These are phyloP conservation scores for Cataglyphis cursor DNA, from an alignment of 2,888 invertebrate species.

Conservation along the genomic window DNA sequence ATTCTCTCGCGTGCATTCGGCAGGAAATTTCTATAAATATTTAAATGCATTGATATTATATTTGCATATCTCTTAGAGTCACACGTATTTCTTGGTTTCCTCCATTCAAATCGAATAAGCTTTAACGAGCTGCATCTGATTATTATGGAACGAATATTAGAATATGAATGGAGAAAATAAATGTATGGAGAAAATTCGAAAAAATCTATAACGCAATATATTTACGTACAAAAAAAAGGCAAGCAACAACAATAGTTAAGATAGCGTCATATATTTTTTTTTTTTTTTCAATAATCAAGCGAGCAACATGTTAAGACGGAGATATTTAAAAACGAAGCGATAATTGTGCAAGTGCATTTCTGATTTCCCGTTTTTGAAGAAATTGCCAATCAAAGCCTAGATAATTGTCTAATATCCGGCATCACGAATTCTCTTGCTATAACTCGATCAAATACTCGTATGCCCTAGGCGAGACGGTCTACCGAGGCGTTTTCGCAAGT, in stretches of 20 bases:
- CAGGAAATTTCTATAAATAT: conserved; percentile 12
- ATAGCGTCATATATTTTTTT: neutral
- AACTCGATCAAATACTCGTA: conserved; percentile 38
- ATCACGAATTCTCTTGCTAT: conserved; percentile 25
- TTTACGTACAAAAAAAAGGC: neutral
- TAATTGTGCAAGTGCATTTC: neutral
- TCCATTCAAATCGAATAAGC: neutral
- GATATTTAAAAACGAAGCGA: neutral
- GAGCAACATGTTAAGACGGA: neutral
- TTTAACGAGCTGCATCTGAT: neutral
- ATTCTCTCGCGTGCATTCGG: neutral
- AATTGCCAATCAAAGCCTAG: conserved; percentile 55
- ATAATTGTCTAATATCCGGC: conserved; percentile 72
- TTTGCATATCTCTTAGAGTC: conserved; percentile 10
- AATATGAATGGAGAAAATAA: neutral
- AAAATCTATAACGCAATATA: conserved; percentile 1
- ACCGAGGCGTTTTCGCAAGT: conserved; percentile 33
- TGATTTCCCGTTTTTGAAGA: conserved; percentile 55
- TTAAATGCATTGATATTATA: conserved; percentile 6
- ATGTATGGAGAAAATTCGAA: neutral
- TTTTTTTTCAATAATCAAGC: neutral
- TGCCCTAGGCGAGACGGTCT: conserved; percentile 2
- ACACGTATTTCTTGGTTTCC: neutral
- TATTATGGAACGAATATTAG: neutral
- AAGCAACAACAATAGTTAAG: neutral